Conservation (phyloP, 2,797 vertebrate species). For the Lemur catta region DNA sequence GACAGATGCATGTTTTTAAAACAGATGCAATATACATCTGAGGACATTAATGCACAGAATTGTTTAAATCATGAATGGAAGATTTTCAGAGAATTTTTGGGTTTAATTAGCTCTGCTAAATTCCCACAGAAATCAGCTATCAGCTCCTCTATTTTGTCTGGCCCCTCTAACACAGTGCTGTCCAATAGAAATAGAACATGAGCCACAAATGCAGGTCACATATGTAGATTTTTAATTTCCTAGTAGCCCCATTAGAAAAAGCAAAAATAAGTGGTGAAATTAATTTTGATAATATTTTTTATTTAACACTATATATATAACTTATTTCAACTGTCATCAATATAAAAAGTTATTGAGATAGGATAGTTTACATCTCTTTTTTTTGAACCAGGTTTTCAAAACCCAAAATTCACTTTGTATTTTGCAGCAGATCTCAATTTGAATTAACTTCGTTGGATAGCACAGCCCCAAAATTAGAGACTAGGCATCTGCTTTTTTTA, state of each 20-base stretch:
- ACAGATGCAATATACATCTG: conserved; percentile 53
- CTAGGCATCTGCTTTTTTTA: conserved; percentile 17
- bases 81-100: conserved; percentile 1
- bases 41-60: conserved; percentile 55
- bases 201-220: not conserved
- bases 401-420: conserved; percentile 25
- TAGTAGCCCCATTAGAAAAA: conserved; percentile 7
- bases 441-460: not conserved
- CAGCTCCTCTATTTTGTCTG: not conserved
- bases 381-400: conserved; percentile 36
- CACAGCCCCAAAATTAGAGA: not conserved
- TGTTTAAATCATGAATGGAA: conserved; percentile 51
- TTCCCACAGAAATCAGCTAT: not conserved
- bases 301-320: conserved; percentile 28
- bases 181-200: not conserved
- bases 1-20: conserved; percentile 71
- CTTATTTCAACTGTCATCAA: conserved; percentile 6
- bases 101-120: conserved; percentile 18
- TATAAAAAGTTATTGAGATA: not conserved
- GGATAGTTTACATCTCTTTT: not conserved
- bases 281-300: conserved; percentile 31
- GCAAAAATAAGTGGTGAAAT: not conserved
- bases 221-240: not conserved
- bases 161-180: not conserved
- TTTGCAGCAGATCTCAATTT: not conserved